A percentile compares a stretch with the other conserved stretches of the same genome.
Conservation (phyloP, 2,797 vertebrate genomes). For the Eulemur coronatus region DNA sequence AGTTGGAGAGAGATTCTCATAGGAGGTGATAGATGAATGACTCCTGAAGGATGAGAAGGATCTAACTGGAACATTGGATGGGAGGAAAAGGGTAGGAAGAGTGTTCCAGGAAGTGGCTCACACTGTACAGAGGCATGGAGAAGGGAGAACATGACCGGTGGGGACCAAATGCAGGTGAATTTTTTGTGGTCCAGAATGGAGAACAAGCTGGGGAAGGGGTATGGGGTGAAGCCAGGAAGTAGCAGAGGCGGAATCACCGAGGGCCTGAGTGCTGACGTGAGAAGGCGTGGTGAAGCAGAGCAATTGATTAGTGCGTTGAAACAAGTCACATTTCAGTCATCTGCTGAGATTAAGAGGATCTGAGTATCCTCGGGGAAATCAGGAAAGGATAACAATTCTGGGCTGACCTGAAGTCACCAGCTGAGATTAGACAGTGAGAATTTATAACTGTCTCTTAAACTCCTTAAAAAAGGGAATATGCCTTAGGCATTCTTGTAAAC, state of each 20-base stretch:
- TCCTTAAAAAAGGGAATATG: not conserved
- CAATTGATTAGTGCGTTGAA: fast-evolving
- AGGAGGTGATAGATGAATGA: not conserved
- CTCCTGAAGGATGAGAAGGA: not conserved
- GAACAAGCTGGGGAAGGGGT: not conserved
- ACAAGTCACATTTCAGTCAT: not conserved
- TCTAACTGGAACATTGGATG: not conserved
- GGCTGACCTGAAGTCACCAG: not conserved
- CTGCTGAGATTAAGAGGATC: not conserved
- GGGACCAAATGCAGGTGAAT: not conserved
- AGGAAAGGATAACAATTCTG: not conserved
- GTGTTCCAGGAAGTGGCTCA: not conserved
- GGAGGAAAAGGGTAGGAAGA: no score
- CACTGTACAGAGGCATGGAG: fast-evolving
- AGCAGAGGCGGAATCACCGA: not conserved
- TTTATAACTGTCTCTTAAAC: not conserved
- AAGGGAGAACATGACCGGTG: not conserved
- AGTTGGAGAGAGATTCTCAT: not conserved
- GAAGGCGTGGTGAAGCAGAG: not conserved
- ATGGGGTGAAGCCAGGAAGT: not conserved
- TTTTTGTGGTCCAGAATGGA: not conserved
- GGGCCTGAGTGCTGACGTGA: no score
- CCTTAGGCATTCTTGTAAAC: not conserved
- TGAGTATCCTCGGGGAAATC: no score
- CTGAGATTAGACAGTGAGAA: not conserved